Percentiles rank a stretch among this genome's conserved stretches.
These are phyloP conservation scores for Homarus americanus DNA, from an alignment of 1,140 invertebrate genomes.

Conservation along the genomic window DNA sequence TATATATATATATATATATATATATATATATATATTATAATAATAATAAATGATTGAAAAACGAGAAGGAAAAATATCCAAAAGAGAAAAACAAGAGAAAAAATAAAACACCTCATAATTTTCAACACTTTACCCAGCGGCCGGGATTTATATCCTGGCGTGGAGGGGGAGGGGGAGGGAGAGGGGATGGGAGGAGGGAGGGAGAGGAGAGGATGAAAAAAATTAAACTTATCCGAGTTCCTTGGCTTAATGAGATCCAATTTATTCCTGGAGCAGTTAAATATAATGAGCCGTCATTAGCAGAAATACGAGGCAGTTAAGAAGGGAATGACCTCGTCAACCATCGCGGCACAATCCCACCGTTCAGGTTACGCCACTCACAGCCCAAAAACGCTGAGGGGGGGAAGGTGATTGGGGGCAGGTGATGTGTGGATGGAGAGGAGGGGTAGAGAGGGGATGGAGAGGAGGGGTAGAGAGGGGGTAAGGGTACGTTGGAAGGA, in stretches of 20 bases:
- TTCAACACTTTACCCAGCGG: background rate
- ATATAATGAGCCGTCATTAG: constrained; percentile 8
- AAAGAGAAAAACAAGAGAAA: background rate
- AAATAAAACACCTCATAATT: background rate
- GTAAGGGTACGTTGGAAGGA: background rate
- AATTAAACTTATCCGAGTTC: background rate
- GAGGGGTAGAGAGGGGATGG: background rate
- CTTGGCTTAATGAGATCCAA: background rate
- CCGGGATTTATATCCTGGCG: no score
- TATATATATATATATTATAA: background rate
- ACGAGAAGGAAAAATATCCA: background rate
- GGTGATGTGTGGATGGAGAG: background rate
- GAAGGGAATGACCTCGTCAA: constrained; percentile 2
- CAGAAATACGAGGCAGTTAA: constrained; percentile 15
- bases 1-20: constrained; percentile 21
- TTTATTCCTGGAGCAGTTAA: background rate
- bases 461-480: background rate
- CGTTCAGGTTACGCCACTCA: background rate
- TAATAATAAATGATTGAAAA: background rate
- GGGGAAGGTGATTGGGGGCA: background rate
- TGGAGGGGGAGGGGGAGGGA: constrained; percentile 3
- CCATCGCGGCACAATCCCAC: background rate
- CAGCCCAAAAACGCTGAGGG: no score
- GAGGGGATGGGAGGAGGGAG: no score
- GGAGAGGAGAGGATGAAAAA: background rate